Evolutionary conservation across 2,113 vertebrate genomes (phyloP).

Genomic region (Prunella himalayana): DNA sequence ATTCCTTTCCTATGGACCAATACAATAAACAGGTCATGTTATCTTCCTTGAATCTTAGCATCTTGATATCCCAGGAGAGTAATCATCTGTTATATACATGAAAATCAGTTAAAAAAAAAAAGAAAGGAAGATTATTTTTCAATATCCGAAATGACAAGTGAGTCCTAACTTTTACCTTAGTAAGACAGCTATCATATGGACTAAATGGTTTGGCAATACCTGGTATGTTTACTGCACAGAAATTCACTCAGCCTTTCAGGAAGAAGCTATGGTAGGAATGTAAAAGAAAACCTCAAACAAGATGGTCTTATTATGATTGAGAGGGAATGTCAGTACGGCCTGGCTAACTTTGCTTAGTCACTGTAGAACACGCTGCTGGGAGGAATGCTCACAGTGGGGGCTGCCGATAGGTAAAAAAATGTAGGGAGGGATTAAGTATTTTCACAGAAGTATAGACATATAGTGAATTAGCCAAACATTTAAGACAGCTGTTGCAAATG

Average conservation of each 20-base stretch:
- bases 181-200: not conserved
- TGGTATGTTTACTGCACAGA: not conserved
- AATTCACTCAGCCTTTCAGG: not conserved
- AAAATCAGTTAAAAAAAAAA: not conserved
- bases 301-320: not conserved
- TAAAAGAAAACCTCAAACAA: not conserved
- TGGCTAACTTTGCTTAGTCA: not conserved
- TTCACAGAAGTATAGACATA: not conserved
- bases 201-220: not conserved
- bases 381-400: not conserved
- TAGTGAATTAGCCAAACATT: not conserved
- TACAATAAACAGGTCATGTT: not conserved
- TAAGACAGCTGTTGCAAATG: not conserved
- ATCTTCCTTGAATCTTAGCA: not conserved
- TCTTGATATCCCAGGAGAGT: not conserved
- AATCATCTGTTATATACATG: not conserved
- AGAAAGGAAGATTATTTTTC: not conserved
- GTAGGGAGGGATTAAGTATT: not conserved
- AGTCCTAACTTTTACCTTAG: not conserved
- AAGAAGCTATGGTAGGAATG: not conserved
- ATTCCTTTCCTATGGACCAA: not conserved
- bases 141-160: not conserved
- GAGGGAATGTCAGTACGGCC: not conserved
- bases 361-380: not conserved
- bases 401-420: not conserved